These are phyloP conservation scores for Acipenser oxyrinchus DNA, from an alignment of 2,797 vertebrate species.

Conservation along the genomic window DNA sequence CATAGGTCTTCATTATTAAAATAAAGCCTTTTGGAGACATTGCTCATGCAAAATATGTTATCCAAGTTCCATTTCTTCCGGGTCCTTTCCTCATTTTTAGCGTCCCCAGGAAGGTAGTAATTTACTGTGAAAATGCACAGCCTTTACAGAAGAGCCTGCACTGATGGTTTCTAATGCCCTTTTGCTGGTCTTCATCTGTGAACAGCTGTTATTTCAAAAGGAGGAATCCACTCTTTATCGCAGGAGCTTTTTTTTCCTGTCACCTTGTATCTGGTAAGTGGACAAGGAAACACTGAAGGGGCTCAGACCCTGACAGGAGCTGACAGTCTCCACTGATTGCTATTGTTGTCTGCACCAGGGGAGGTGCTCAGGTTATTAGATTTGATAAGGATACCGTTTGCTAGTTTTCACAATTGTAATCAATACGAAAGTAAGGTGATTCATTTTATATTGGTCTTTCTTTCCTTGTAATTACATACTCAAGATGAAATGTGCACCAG, in stretches of 20 bases:
- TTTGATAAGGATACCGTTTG: constrained; percentile 9
- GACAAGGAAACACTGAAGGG: neutral
- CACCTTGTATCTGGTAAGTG: neutral
- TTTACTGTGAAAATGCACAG: neutral
- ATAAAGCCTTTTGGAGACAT: no score
- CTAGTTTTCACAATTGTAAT: constrained; percentile 35
- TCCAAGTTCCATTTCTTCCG: no score
- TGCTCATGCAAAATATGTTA: no score
- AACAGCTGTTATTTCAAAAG: no score
- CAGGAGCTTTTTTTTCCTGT: neutral
- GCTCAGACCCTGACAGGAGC: constrained; percentile 4
- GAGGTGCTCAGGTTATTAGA: constrained; percentile 15
- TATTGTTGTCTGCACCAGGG: constrained; percentile 11
- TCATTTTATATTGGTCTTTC: constrained; percentile 49
- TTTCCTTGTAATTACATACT: constrained; percentile 63
- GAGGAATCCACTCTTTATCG: no score
- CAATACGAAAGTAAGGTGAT: constrained; percentile 30
- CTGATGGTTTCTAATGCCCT: neutral
- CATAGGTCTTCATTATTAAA: no score
- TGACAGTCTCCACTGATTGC: constrained; percentile 15
- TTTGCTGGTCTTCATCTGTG: neutral
- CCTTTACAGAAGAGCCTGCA: neutral
- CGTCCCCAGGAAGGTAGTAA: neutral
- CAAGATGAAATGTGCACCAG: constrained; percentile 55
- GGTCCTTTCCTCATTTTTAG: neutral